Percentiles rank a stretch among this genome's conserved stretches.
Evolutionary conservation across 2,113 vertebrate species (phyloP).

Genomic region (Cairina moschata): DNA sequence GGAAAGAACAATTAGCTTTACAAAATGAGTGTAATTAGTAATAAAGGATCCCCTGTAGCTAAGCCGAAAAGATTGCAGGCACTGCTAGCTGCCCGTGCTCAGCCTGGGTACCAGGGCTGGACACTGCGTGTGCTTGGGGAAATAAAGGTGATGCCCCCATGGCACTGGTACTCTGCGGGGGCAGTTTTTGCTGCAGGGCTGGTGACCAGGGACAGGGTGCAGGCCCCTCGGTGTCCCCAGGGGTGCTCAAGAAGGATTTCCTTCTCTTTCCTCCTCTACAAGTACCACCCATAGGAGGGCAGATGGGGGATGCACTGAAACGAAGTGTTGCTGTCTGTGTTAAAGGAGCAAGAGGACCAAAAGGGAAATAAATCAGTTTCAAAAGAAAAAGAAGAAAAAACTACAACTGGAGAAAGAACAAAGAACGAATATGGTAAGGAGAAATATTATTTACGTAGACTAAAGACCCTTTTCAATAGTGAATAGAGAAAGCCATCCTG

Average conservation of each 20-base stretch:
- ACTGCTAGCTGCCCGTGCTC: neutral
- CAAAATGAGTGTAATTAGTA: neutral
- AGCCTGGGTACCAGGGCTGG: fast-evolving
- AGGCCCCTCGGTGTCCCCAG: neutral
- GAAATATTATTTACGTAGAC: neutral
- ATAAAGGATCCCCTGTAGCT: neutral
- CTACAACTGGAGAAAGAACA: neutral
- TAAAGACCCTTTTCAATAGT: neutral
- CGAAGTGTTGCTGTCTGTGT: neutral
- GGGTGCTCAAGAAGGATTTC: neutral
- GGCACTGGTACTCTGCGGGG: fast-evolving
- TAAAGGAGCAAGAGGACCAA: neutral
- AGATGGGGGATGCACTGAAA: neutral
- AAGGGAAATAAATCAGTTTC: neutral
- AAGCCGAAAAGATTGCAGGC: neutral
- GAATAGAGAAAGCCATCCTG: neutral
- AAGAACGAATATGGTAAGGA: neutral
- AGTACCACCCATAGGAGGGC: neutral
- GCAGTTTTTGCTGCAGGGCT: neutral
- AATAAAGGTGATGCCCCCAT: fast-evolving
- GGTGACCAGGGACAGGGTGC: neutral
- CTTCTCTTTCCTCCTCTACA: neutral
- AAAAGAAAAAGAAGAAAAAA: neutral
- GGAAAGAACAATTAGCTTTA: neutral
- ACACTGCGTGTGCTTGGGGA: fast-evolving